phyloP scores from a whole-genome alignment of 2,888 invertebrate genomes.

The Lasius platythorax region DNA sequence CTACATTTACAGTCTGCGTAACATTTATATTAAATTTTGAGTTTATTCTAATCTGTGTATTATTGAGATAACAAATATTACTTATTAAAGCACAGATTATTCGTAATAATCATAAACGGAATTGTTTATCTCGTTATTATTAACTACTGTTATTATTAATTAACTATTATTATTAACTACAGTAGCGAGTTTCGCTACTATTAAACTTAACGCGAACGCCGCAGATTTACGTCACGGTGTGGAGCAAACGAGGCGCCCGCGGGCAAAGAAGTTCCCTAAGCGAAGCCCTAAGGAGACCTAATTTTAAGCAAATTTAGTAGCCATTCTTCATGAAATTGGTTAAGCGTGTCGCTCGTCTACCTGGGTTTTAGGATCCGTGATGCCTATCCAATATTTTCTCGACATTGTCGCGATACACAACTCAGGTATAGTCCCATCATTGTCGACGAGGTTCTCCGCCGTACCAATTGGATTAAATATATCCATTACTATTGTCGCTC shows the following conservation, averaged over 20 bases:
- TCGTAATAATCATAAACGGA: not conserved
- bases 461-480: constrained; percentile 85
- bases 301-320: constrained; percentile 80
- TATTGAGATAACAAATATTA: not conserved
- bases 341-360: constrained; percentile 78
- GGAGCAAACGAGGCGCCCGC: constrained; percentile 37
- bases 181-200: not conserved
- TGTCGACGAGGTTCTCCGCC: constrained; percentile 69
- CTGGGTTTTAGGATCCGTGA: constrained; percentile 72
- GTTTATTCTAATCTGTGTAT: not conserved
- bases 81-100: not conserved
- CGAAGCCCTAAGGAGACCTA: constrained; percentile 67
- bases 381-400: constrained; percentile 81
- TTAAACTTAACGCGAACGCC: not conserved
- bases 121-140: constrained; percentile 15
- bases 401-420: constrained; percentile 75
- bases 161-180: not conserved
- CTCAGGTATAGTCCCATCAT: constrained; percentile 64
- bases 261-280: not conserved
- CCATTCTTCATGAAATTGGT: constrained; percentile 79
- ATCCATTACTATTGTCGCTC: constrained; percentile 84
- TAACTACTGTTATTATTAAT: not conserved
- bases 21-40: not conserved
- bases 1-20: not conserved
- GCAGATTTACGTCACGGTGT: constrained; percentile 54